Conservation (phyloP, 1,140 invertebrate genomes). For the Neodiprion virginianus region DNA sequence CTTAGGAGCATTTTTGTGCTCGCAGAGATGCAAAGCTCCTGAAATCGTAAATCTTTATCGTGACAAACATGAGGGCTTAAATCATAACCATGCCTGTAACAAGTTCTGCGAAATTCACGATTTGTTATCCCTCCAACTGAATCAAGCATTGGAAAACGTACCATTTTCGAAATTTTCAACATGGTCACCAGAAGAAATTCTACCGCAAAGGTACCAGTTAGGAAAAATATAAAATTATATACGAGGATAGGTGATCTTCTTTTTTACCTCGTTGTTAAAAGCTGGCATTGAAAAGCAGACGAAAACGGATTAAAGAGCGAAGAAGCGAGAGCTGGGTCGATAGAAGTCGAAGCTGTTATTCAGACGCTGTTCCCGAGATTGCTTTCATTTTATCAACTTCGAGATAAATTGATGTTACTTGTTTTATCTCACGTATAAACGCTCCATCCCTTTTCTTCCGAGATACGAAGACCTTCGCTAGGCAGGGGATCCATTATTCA, state of each 20-base stretch:
- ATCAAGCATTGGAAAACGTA: too few relatives aligned
- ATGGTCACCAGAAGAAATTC: too few relatives aligned
- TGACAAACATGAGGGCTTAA: too few relatives aligned
- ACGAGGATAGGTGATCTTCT: neutral
- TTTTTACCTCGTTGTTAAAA: neutral
- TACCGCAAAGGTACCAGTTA: too few relatives aligned
- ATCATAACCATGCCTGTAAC: too few relatives aligned
- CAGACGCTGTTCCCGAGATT: neutral
- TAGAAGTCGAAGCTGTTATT: neutral
- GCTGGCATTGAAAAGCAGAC: neutral
- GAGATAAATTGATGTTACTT: neutral
- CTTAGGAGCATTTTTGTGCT: too few relatives aligned
- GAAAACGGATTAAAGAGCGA: neutral
- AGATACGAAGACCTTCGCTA: neutral
- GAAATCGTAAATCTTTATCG: too few relatives aligned
- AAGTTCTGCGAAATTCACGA: too few relatives aligned
- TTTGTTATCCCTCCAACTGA: too few relatives aligned
- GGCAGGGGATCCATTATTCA: neutral
- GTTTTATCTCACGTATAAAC: constrained; percentile 7
- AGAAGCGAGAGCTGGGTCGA: neutral
- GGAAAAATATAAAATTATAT: too few relatives aligned
- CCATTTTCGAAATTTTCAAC: too few relatives aligned
- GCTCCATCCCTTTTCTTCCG: neutral
- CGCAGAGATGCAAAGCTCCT: too few relatives aligned
- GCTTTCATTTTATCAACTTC: constrained; percentile 3